A percentile compares a stretch with the other conserved stretches of the same genome.
Evolutionary conservation across 2,888 invertebrate genomes (phyloP).

Genomic region (Drosophila nr. perissopoda): DNA sequence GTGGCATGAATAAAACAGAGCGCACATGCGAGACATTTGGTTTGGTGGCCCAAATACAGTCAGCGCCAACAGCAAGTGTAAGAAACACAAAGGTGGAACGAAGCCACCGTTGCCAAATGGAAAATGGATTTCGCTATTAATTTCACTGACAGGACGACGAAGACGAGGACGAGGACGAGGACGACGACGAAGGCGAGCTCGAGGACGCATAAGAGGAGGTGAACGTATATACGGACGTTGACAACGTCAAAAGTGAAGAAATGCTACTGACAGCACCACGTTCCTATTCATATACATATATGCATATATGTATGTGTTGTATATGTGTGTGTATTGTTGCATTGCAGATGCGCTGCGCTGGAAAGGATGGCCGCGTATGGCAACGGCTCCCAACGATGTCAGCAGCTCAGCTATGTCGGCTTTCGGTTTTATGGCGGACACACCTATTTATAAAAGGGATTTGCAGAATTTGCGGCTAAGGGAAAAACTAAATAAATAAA

Average conservation of each 20-base stretch:
- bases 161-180: conserved; percentile 15
- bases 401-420: conserved; percentile 48
- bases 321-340: conserved; percentile 11
- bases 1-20: conserved; percentile 37
- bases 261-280: conserved; percentile 53
- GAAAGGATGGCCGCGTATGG: conserved; percentile 8
- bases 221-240: conserved; percentile 49
- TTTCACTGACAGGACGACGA: conserved; percentile 66
- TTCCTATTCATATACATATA: conserved; percentile 18
- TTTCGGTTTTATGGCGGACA: conserved; percentile 70
- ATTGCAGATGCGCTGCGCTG: conserved; percentile 55
- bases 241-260: conserved; percentile 71
- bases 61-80: conserved; percentile 16
- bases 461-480: conserved; percentile 61
- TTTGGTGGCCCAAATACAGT: conserved; percentile 36
- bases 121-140: conserved; percentile 78
- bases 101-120: conserved; percentile 60
- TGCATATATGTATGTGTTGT: neutral
- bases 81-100: conserved; percentile 25
- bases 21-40: conserved; percentile 32
- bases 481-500: conserved; percentile 41
- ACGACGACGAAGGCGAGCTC: conserved; percentile 5
- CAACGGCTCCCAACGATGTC: conserved; percentile 53
- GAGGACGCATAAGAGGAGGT: neutral
- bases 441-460: conserved; percentile 72